These are phyloP conservation scores for Meteorus sp. DNA, from an alignment of 1,140 invertebrate species.

Conservation along the genomic window DNA sequence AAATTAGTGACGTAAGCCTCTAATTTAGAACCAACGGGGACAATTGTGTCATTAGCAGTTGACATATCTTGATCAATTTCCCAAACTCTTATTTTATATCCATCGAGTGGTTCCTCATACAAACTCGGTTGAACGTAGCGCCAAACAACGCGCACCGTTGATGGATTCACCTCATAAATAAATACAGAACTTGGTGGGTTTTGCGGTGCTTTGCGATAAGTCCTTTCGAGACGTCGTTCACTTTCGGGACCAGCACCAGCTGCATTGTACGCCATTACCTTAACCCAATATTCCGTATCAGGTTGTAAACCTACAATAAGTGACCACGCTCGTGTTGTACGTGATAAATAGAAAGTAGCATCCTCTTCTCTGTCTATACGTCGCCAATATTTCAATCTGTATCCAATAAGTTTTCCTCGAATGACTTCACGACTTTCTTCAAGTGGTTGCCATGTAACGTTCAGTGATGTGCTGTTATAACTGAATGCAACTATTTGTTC, in stretches of 20 bases:
- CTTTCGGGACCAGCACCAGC: constrained; percentile 95
- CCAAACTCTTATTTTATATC: constrained; percentile 94
- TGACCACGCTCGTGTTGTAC: constrained; percentile 79
- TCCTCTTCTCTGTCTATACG: constrained; percentile 75
- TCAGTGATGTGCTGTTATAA: constrained; percentile 89
- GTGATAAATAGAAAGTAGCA: constrained; percentile 83
- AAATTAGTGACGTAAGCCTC: constrained; percentile 78
- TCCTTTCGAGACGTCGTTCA: constrained; percentile 81
- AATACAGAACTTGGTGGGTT: constrained; percentile 90
- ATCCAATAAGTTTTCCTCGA: constrained; percentile 87
- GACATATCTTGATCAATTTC: constrained; percentile 91
- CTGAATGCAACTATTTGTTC: constrained; percentile 75
- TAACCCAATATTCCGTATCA: constrained; percentile 92
- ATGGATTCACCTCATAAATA: constrained; percentile 80
- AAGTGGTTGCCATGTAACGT: constrained; percentile 90
- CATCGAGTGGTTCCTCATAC: constrained; percentile 90
- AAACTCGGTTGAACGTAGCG: constrained; percentile 86
- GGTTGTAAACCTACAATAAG: constrained; percentile 91
- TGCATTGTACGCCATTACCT: constrained; percentile 93
- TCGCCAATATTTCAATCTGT: constrained; percentile 92
- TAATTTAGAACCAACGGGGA: constrained; percentile 74
- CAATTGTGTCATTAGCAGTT: constrained; percentile 83
- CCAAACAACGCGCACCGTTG: constrained; percentile 87
- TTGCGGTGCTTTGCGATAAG: constrained; percentile 88
- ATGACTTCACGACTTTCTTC: constrained; percentile 82